Base-by-base conservation (phyloP, 2,797 vertebrate species). In the Knipowitschia caucasica region DNA sequence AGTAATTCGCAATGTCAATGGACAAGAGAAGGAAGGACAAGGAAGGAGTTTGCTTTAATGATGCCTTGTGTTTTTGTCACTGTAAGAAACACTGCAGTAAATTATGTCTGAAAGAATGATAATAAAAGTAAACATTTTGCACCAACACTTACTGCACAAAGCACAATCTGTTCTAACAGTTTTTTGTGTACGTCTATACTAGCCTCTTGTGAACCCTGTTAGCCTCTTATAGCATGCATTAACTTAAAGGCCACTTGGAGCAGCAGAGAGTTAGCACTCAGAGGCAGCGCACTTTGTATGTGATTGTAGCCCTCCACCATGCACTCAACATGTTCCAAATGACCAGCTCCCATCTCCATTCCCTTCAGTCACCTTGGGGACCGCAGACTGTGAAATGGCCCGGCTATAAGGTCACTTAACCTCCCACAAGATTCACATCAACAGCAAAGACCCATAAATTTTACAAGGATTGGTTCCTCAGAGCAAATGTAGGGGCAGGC, bases 361-460 rank as follows among this genome's bases (percentile, higher is more conserved):
- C 21, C 31, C 72, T 74, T 20, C 36, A 76, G 64, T 83, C 74
- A 78, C 81, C 69, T 72, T 74, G 79, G 72, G 51, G 62, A 77
- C 69, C 60, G 59, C 65, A 81, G 67, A 75, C 78, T 77, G 78
- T 77, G 75, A 77, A 85, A 84, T 67, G 65, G 73, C 73, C 77
- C 56, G 49, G 51, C 52, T 29, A 24, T 44, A 64, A 74, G 77
- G 78, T 78, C 74, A 74, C 61, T 77, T 80, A 73, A 78, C 80
- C 77, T 76, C 76, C 46, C 23, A 11, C 65, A 53, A 0, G 31
- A 50, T 53, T 53, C 66, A 70, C 21, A 5, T 34, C 9, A 57
- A 10, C n/a, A 72, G 59, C 56, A 59, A 71, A 69, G 62, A 64
- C 61, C 59, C 45, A 34, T 10, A 55, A 53, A 71, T 72, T 64